phyloP scores from a whole-genome alignment of 1,140 invertebrate species.

The Patella vulgata region DNA sequence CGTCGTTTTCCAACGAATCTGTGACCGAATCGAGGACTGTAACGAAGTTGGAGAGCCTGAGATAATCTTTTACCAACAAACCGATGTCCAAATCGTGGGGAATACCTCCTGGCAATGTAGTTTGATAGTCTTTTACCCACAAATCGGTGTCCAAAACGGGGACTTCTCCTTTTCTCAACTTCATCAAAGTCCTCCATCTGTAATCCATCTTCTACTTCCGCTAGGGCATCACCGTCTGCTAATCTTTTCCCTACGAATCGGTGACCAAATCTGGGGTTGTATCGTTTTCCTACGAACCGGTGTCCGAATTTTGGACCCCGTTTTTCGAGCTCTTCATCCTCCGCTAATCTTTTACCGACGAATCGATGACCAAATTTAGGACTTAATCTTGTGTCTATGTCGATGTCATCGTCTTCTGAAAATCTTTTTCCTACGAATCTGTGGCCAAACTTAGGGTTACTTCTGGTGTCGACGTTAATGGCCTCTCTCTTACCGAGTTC shows the following conservation, averaged over 20 bases:
- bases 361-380: conserved; percentile 19
- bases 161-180: conserved; percentile 3
- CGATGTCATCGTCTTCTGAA: conserved; percentile 1
- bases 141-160: conserved; percentile 1
- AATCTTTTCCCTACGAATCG: conserved; percentile 24
- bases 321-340: neutral
- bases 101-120: neutral
- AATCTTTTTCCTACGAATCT: conserved; percentile 23
- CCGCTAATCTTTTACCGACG: conserved; percentile 16
- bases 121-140: conserved; percentile 8
- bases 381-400: too few species aligned
- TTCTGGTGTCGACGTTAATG: too few species aligned
- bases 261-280: conserved; percentile 7
- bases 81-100: conserved; percentile 13
- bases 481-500: too few species aligned
- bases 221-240: neutral
- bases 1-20: conserved; percentile 20
- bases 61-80: conserved; percentile 22
- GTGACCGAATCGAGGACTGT: conserved; percentile 2
- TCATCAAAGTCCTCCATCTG: too few species aligned
- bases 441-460: conserved; percentile 9
- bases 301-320: conserved; percentile 10
- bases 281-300: conserved; percentile 17
- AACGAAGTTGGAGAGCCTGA: neutral
- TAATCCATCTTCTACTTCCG: too few species aligned